phyloP scores from a whole-genome alignment of 1,140 invertebrate species.

The Lutraria rhynchaena region DNA sequence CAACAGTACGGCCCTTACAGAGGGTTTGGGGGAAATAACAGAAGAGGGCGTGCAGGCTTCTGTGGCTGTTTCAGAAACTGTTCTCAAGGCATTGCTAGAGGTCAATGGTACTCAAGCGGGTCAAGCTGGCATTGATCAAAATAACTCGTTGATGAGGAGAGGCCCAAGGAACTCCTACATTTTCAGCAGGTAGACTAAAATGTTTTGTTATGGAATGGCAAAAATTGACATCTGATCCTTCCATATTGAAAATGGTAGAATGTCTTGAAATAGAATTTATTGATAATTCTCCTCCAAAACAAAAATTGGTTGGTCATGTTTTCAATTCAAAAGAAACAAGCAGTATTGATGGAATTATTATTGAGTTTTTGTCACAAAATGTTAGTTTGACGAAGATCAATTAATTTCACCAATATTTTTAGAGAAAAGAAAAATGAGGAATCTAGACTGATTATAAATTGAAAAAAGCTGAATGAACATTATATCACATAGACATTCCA shows the following conservation, averaged over 20 bases:
- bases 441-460: constrained; percentile 52
- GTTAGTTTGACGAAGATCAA: constrained; percentile 16
- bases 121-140: not conserved
- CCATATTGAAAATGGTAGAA: constrained; percentile 37
- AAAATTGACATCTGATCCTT: constrained; percentile 40
- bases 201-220: constrained; percentile 31
- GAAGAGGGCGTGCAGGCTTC: not conserved
- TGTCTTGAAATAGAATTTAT: constrained; percentile 21
- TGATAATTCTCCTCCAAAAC: not conserved
- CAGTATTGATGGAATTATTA: constrained; percentile 37
- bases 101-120: not conserved
- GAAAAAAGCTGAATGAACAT: constrained; percentile 45
- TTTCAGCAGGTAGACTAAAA: constrained; percentile 40
- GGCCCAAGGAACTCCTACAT: constrained; percentile 1
- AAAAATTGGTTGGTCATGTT: not conserved
- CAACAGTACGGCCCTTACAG: not conserved
- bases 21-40: not conserved
- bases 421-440: constrained; percentile 44
- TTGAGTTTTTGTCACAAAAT: constrained; percentile 12
- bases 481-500: constrained; percentile 55
- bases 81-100: not conserved
- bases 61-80: not conserved
- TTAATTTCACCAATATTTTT: constrained; percentile 59
- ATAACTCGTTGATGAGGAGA: not conserved
- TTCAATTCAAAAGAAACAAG: constrained; percentile 14